phyloP scores from a whole-genome alignment of 1,140 invertebrate species.

The Pogonognathellus flavescens region DNA sequence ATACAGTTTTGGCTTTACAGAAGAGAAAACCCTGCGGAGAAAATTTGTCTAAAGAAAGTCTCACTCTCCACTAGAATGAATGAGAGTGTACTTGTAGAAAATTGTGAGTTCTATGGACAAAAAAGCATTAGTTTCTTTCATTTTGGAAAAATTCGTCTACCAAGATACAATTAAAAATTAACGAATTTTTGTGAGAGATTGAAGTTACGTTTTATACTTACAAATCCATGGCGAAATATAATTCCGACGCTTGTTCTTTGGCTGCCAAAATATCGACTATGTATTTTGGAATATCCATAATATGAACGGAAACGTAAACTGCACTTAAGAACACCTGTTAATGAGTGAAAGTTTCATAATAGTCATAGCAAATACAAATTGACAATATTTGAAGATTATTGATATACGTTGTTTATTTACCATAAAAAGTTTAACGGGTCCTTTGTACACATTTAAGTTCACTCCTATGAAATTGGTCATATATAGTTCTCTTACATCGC shows the following conservation, averaged over 20 bases:
- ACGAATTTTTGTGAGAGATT: too few species aligned
- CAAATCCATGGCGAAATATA: constrained; percentile 20
- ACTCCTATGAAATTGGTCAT: too few species aligned
- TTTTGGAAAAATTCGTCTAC: too few species aligned
- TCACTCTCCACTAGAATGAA: too few species aligned
- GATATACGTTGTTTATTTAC: neutral
- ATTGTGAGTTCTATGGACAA: too few species aligned
- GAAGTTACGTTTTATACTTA: too few species aligned
- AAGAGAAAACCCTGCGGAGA: too few species aligned
- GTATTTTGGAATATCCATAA: constrained; percentile 7
- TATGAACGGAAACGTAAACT: neutral
- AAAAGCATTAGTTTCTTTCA: too few species aligned
- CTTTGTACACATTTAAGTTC: too few species aligned
- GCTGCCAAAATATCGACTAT: neutral
- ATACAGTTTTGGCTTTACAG: too few species aligned
- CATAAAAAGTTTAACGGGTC: neutral
- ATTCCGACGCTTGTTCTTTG: neutral
- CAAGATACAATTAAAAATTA: neutral
- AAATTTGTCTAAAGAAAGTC: too few species aligned
- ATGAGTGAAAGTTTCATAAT: neutral
- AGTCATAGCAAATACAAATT: neutral
- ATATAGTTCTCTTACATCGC: neutral
- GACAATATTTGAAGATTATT: neutral
- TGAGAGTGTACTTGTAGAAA: too few species aligned
- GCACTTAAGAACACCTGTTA: neutral